Base-by-base conservation (phyloP, 2,113 vertebrate genomes). In the Phaethon lepturus region DNA sequence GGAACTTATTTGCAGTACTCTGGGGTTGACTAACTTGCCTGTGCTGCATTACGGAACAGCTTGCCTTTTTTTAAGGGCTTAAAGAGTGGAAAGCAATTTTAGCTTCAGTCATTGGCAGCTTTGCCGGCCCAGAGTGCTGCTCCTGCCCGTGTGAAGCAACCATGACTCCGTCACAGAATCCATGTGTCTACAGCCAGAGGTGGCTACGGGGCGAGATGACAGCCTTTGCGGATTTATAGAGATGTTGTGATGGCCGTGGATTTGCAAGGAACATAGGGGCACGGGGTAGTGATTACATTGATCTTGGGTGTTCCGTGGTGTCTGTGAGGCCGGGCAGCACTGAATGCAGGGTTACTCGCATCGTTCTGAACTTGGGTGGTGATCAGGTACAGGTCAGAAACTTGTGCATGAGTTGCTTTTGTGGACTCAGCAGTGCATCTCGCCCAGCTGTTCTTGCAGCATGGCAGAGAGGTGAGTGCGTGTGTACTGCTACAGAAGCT, bases 131-230 rank as follows among this genome's bases (percentile, higher is more conserved):
- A 4, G 5, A 11, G 63, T 13, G 47, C 38, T 45, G 38, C 73
- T 72, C 1, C n/a, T 26, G 42, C 17, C 33, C 6, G 13, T 8
- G 19, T 26, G 73, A 33, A 50, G 68, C 42, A 38, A 0, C 56
- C 19, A 1, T 0, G 1, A 3, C 18, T 44, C 40, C 1, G 0
- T 5, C 24, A 68, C n/a, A 68, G 78, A 69, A 11, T n/a, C 42
- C 5, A 1, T 4, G n/a, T 6, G 33, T 7, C 23, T 67, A 52
- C 42, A 62, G 25, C 33, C 26, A 2, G 26, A 60, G 71, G 11
- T 23, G 42, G 66, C 66, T 59, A 13, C 25, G 23, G 59, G 13
- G 25, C 13, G 12, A 75, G 53, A 4, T 17, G 40, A 7, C 47
- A 44, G 74, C 58, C 47, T 71, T 26, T 0, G 4, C 17, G 18